These are phyloP conservation scores for Dipodomys ordii DNA, from an alignment of 2,113 vertebrate genomes.

Conservation along the genomic window DNA sequence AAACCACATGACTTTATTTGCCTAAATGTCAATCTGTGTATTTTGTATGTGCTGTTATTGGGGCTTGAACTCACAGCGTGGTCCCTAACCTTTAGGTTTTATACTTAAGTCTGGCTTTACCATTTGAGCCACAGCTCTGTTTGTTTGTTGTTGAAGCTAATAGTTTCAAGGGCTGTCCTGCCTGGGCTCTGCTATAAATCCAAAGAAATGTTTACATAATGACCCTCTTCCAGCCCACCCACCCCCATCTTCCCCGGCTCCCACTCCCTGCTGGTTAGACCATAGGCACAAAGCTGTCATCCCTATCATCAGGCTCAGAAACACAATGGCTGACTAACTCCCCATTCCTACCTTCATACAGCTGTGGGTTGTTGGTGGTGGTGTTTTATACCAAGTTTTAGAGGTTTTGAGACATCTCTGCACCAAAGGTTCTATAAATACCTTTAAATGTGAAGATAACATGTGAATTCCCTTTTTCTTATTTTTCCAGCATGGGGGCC, in stretches of 20 bases:
- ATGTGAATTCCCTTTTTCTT: slow-evolving; percentile 4
- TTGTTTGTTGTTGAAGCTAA: too few relatives aligned
- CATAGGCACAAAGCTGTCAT: neutral
- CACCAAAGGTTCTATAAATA: neutral
- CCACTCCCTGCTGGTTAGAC: fast-evolving
- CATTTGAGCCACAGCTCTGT: too few relatives aligned
- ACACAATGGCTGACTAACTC: neutral
- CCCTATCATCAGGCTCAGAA: neutral
- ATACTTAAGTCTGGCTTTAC: too few relatives aligned
- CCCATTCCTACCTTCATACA: too few relatives aligned
- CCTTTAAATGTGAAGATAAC: neutral
- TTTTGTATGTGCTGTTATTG: too few relatives aligned
- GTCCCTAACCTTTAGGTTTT: too few relatives aligned
- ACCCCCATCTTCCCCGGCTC: neutral
- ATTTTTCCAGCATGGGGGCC: slow-evolving; percentile 60
- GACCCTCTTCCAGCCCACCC: neutral
- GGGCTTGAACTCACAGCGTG: too few relatives aligned
- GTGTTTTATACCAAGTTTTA: neutral
- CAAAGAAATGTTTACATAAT: neutral
- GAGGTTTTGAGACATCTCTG: neutral
- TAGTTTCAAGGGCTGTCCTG: too few relatives aligned
- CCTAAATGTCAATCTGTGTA: neutral
- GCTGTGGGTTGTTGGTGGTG: too few relatives aligned
- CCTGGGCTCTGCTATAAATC: neutral
- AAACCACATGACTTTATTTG: neutral